Conservation (phyloP, 2,888 invertebrate species). For the Drosophila macrothrix region DNA sequence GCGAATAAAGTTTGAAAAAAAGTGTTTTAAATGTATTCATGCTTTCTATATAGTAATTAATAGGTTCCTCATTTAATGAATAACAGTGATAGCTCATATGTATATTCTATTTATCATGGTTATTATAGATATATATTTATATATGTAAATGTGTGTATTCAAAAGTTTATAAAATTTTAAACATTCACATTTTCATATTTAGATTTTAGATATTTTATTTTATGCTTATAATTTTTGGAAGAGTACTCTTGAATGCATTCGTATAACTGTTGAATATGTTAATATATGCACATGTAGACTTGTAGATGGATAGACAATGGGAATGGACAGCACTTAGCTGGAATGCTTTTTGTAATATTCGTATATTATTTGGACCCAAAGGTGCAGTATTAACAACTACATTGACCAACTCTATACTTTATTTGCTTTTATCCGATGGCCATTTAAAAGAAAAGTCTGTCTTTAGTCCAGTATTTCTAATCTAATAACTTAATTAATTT, state of each 20-base stretch:
- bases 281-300: conserved; percentile 11
- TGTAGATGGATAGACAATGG: conserved; percentile 49
- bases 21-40: neutral
- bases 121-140: neutral
- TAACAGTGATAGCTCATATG: conserved; percentile 1
- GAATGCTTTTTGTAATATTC: conserved; percentile 46
- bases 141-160: conserved; percentile 1
- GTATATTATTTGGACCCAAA: conserved; percentile 67
- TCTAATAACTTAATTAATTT: conserved; percentile 6
- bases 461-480: conserved; percentile 7
- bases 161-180: conserved; percentile 21
- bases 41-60: conserved; percentile 5
- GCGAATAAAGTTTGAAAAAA: neutral
- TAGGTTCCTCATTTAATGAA: neutral
- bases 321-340: conserved; percentile 52
- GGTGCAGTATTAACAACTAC: conserved; percentile 49
- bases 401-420: conserved; percentile 10
- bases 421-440: neutral
- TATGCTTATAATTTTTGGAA: conserved; percentile 23
- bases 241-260: conserved; percentile 21
- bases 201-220: conserved; percentile 20
- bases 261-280: conserved; percentile 27
- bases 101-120: conserved; percentile 1
- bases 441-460: conserved; percentile 5
- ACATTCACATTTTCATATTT: conserved; percentile 6